Evolutionary conservation across 1,140 invertebrate species (phyloP).

Genomic region (Ceratina australensis): DNA sequence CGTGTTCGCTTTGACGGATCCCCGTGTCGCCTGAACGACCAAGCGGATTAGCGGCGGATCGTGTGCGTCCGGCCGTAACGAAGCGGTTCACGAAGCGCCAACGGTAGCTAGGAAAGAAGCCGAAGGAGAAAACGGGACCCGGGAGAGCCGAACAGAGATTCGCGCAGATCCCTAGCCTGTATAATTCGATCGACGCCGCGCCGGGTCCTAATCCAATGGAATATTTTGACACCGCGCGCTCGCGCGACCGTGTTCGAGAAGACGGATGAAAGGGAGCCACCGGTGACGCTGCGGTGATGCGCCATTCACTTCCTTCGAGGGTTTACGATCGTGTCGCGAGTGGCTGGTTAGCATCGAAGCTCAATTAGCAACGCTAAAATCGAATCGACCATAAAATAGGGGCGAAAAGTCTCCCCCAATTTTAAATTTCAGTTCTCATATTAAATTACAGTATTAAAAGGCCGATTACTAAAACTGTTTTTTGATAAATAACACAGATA

Average conservation of each 20-base stretch:
- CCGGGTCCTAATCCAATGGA: slow-evolving; percentile 62
- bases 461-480: too few relatives aligned
- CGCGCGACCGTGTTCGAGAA: slow-evolving; percentile 10
- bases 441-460: too few relatives aligned
- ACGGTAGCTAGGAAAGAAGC: slow-evolving; percentile 39
- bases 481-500: too few relatives aligned
- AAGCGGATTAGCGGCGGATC: slow-evolving; percentile 68
- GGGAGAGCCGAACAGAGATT: slow-evolving; percentile 26
- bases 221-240: slow-evolving; percentile 66
- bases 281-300: background rate
- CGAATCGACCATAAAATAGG: background rate
- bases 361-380: slow-evolving; percentile 7
- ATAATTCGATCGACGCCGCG: slow-evolving; percentile 35
- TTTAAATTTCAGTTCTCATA: too few relatives aligned
- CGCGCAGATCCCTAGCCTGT: slow-evolving; percentile 10
- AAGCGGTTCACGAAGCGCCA: slow-evolving; percentile 46
- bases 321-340: slow-evolving; percentile 1
- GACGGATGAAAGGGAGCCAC: slow-evolving; percentile 28
- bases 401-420: background rate
- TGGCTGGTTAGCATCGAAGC: background rate
- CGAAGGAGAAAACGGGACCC: slow-evolving; percentile 4
- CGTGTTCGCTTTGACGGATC: slow-evolving; percentile 68
- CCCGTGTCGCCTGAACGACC: slow-evolving; percentile 65
- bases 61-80: slow-evolving; percentile 51
- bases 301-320: background rate